These are phyloP conservation scores for Artibeus jamaicensis DNA, from an alignment of 2,797 vertebrate species.

Conservation along the genomic window DNA sequence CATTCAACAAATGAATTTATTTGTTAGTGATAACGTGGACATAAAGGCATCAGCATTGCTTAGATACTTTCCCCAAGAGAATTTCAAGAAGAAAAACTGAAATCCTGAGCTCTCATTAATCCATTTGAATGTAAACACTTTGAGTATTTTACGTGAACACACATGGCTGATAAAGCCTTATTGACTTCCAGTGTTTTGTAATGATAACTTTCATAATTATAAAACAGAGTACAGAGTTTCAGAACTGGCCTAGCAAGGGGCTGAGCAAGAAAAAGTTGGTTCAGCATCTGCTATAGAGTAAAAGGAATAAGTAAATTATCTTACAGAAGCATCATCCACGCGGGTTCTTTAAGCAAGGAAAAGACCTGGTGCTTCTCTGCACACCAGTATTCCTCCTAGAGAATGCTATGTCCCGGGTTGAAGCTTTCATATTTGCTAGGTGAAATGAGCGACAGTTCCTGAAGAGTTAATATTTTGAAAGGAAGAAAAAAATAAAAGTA, in stretches of 20 bases:
- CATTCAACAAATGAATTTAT: not conserved
- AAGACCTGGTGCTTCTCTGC: not conserved
- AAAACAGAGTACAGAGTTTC: not conserved
- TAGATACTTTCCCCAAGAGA: not conserved
- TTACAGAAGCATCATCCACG: not conserved
- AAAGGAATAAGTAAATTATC: not conserved
- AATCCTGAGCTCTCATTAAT: not conserved
- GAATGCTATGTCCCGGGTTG: not conserved
- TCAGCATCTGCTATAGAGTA: not conserved
- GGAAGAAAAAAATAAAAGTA: constrained; percentile 36
- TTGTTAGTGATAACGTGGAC: not conserved
- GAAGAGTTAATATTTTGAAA: constrained; percentile 75
- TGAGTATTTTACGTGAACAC: not conserved
- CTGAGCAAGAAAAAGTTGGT: not conserved
- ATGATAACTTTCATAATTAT: not conserved
- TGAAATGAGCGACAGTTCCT: not conserved
- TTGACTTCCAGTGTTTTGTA: not conserved
- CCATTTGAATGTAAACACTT: not conserved
- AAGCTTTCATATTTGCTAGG: not conserved
- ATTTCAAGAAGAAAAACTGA: not conserved
- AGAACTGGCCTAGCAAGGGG: not conserved
- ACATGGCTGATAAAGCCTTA: not conserved
- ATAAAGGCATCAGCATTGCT: not conserved
- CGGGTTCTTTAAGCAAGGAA: not conserved
- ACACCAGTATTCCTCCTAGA: not conserved